These are phyloP conservation scores for Aporrectodea caliginosa DNA, from an alignment of 1,140 invertebrate genomes.

Conservation along the genomic window DNA sequence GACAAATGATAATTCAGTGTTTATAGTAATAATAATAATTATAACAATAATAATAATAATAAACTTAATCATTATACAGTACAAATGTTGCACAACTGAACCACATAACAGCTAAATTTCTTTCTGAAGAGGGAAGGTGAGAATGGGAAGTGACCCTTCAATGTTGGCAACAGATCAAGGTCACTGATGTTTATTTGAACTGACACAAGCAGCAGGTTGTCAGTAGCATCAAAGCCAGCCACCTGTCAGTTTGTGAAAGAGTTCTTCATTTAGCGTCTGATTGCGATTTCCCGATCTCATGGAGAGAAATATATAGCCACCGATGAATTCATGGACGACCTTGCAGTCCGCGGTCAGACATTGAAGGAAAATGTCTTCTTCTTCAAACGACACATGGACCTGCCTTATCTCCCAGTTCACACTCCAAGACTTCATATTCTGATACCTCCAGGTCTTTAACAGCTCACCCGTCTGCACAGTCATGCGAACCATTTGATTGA, in stretches of 20 bases:
- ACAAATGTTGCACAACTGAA: no score
- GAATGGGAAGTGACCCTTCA: no score
- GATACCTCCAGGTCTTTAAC: slow-evolving; percentile 95
- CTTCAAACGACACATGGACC: slow-evolving; percentile 91
- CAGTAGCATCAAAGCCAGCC: slow-evolving; percentile 53
- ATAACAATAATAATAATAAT: no score
- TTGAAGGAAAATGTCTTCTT: slow-evolving; percentile 89
- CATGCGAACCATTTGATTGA: slow-evolving; percentile 92
- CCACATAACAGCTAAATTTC: no score
- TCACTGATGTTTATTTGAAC: no score
- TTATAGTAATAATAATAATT: no score
- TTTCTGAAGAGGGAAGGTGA: no score
- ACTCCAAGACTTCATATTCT: slow-evolving; percentile 96
- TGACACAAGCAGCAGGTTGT: no score
- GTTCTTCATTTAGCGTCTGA: slow-evolving; percentile 92
- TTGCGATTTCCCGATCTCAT: slow-evolving; percentile 97
- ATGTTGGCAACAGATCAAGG: no score
- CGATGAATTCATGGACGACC: slow-evolving; percentile 96
- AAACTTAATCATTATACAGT: no score
- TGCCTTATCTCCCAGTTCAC: slow-evolving; percentile 99
- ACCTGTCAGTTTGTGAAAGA: slow-evolving; percentile 98
- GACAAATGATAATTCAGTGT: no score
- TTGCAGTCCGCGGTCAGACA: slow-evolving; percentile 94
- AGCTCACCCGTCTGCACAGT: slow-evolving; percentile 88
- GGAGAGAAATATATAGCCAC: slow-evolving; percentile 91